phyloP scores from a whole-genome alignment of 2,888 invertebrate genomes.

The Zelleria hepariella region DNA sequence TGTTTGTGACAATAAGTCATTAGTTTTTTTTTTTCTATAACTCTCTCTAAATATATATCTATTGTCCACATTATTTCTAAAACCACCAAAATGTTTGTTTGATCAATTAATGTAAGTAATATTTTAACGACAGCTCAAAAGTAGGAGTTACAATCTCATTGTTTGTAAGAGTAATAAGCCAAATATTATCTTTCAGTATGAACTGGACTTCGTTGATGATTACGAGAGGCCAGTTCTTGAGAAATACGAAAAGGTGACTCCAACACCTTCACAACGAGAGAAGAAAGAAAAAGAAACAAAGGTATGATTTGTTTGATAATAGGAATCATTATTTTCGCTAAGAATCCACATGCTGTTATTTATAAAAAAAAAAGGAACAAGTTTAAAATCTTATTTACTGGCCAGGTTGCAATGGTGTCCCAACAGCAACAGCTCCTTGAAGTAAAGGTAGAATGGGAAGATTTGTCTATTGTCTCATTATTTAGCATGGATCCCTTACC shows the following conservation, averaged over 20 bases:
- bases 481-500: constrained; percentile 7
- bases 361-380: not conserved
- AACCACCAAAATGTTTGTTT: too few relatives aligned
- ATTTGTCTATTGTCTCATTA: not conserved
- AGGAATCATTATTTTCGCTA: too few relatives aligned
- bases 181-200: constrained; percentile 34
- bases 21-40: too few relatives aligned
- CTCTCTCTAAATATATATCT: too few relatives aligned
- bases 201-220: constrained; percentile 74
- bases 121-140: too few relatives aligned
- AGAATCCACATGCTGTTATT: too few relatives aligned
- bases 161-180: too few relatives aligned
- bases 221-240: constrained; percentile 83
- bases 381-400: constrained; percentile 11
- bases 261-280: constrained; percentile 53
- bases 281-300: constrained; percentile 61
- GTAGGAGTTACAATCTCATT: too few relatives aligned
- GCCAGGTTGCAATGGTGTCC: constrained; percentile 52
- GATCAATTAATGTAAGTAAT: too few relatives aligned
- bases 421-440: constrained; percentile 40
- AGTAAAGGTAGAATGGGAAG: constrained; percentile 47
- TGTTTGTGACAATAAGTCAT: too few relatives aligned
- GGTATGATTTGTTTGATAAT: constrained; percentile 34
- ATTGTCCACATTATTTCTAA: too few relatives aligned
- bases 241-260: constrained; percentile 75